Evolutionary conservation across 2,888 invertebrate species (phyloP).

Genomic region (Bellardia bayeri): DNA sequence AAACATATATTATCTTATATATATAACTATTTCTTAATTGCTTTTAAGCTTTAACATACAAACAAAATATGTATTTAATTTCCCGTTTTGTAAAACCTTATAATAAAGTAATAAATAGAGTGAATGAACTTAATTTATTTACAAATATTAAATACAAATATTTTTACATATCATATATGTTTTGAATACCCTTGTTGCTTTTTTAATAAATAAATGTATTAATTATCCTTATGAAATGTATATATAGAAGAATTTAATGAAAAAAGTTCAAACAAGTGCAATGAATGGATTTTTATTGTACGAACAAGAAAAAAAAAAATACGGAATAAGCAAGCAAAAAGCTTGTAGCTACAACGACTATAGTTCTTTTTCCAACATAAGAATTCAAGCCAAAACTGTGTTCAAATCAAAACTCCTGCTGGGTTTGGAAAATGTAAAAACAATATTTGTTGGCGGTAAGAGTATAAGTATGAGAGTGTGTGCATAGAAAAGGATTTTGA

Average conservation of each 20-base stretch:
- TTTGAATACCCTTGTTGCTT: conserved; percentile 28
- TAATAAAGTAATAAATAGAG: no score
- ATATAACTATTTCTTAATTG: no score
- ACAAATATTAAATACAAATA: no score
- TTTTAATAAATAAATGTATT: conserved; percentile 11
- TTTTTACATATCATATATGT: neutral
- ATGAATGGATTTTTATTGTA: conserved; percentile 55
- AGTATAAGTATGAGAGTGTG: conserved; percentile 2
- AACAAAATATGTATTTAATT: no score
- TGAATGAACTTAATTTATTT: no score
- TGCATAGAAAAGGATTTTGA: conserved; percentile 67
- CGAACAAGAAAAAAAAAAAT: conserved; percentile 17
- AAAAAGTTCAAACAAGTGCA: neutral
- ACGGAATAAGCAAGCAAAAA: conserved; percentile 9
- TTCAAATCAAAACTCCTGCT: conserved; percentile 71
- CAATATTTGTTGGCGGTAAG: conserved; percentile 44
- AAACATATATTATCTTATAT: no score
- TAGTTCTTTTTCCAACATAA: conserved; percentile 29
- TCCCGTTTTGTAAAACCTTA: no score
- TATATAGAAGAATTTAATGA: conserved; percentile 11
- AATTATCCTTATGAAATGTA: conserved; percentile 18
- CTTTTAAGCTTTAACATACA: no score
- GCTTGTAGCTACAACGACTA: conserved; percentile 12
- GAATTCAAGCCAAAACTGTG: conserved; percentile 64
- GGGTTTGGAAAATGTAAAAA: conserved; percentile 58